Evolutionary conservation across 64 coral and sea anemone species (phyloP).

Genomic region (Pocillopora damicornis): DNA sequence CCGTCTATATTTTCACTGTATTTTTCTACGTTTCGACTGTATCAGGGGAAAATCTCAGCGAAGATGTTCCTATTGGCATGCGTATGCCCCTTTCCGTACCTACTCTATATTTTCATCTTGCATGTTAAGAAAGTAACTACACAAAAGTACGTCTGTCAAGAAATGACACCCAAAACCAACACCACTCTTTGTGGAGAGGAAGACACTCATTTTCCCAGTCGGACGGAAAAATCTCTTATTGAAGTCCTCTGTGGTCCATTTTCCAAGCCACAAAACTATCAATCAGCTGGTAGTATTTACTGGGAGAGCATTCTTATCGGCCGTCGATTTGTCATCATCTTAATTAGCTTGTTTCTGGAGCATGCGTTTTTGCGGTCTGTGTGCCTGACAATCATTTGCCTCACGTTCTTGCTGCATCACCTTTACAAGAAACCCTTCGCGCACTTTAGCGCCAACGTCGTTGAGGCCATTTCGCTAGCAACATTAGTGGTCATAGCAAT

Average conservation of each 20-base stretch:
- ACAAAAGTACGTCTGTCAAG: neutral
- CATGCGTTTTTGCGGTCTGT: conserved; percentile 17
- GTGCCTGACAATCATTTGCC: neutral
- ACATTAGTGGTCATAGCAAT: conserved; percentile 35
- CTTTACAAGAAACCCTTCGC: conserved; percentile 1
- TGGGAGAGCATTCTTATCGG: conserved; percentile 55
- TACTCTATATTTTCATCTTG: neutral
- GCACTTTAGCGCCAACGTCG: neutral
- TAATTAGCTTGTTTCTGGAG: neutral
- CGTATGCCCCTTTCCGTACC: conserved; percentile 21
- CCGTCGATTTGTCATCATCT: conserved; percentile 37
- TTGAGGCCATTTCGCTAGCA: conserved; percentile 40
- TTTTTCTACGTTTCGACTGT: neutral
- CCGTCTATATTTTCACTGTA: conserved; percentile 29
- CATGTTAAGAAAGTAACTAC: neutral
- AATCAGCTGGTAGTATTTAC: conserved; percentile 11
- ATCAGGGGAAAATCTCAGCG: conserved; percentile 21
- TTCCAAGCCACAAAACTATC: neutral
- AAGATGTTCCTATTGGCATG: conserved; percentile 15
- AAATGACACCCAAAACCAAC: neutral
- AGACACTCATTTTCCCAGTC: neutral
- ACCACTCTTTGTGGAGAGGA: neutral
- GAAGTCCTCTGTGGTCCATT: conserved; percentile 38
- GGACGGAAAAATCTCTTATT: neutral
- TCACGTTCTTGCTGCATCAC: conserved; percentile 33